Conservation (phyloP, 2,797 vertebrate species). For the Lates japonicus region DNA sequence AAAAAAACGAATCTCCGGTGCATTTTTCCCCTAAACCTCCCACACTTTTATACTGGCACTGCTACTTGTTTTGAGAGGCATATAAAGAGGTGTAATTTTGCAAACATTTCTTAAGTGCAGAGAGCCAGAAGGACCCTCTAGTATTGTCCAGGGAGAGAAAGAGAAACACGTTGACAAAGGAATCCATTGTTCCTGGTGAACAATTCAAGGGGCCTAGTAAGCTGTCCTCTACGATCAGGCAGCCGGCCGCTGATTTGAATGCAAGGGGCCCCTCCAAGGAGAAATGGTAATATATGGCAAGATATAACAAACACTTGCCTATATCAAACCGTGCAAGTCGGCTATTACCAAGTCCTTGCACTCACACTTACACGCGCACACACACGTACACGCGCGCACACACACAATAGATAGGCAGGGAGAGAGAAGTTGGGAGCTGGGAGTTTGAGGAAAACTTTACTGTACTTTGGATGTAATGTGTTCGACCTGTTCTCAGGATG, state of each 20-base stretch:
- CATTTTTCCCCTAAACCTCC: conserved; percentile 65
- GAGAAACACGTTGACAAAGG: conserved; percentile 92
- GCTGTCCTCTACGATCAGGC: conserved; percentile 92
- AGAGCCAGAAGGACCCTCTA: conserved; percentile 89
- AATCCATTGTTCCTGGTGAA: conserved; percentile 86
- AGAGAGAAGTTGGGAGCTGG: conserved; percentile 3
- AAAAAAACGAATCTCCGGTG: conserved; percentile 53
- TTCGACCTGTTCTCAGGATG: conserved; percentile 50
- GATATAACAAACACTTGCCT: conserved; percentile 68
- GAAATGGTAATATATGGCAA: conserved; percentile 89
- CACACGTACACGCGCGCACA: conserved; percentile 22
- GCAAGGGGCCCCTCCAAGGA: conserved; percentile 88
- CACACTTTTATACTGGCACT: conserved; percentile 82
- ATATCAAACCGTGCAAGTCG: conserved; percentile 49
- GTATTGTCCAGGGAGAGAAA: conserved; percentile 89
- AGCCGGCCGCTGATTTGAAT: conserved; percentile 91
- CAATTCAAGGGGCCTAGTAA: conserved; percentile 90
- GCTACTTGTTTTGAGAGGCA: conserved; percentile 86
- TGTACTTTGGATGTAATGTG: conserved; percentile 43
- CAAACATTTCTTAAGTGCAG: conserved; percentile 93
- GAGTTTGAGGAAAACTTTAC: conserved; percentile 50
- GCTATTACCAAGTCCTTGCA: conserved; percentile 39
- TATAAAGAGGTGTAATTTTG: conserved; percentile 93
- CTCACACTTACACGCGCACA: conserved; percentile 23
- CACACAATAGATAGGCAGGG: conserved; percentile 10